A percentile compares a stretch with the other conserved stretches of the same genome.
phyloP scores from a whole-genome alignment of 2,888 invertebrate genomes.

The Caenorhabditis angaria region DNA sequence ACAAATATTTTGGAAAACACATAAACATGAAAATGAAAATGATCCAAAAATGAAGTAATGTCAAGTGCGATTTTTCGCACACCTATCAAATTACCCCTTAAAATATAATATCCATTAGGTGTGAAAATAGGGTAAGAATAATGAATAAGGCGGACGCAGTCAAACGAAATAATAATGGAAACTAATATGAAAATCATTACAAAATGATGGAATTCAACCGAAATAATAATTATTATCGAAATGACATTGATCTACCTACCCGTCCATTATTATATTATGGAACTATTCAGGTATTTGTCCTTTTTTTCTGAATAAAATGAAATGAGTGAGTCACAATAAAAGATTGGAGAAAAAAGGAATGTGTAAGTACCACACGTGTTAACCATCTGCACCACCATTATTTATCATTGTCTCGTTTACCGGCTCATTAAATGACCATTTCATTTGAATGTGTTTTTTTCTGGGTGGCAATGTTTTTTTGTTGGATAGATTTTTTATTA shows the following conservation, averaged over 20 bases:
- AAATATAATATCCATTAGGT: not conserved
- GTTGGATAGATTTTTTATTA: not conserved
- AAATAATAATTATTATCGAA: constrained; percentile 4
- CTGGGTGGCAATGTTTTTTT: not conserved
- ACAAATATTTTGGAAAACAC: no score
- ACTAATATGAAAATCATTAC: constrained; percentile 2
- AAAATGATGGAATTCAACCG: not conserved
- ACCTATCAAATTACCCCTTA: not conserved
- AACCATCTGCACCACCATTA: constrained; percentile 36
- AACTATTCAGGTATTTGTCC: not conserved
- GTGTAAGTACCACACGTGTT: constrained; percentile 19
- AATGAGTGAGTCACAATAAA: not conserved
- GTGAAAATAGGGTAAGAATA: not conserved
- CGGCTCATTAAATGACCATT: constrained; percentile 26
- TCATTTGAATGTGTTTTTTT: constrained; percentile 3
- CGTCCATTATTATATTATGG: not conserved
- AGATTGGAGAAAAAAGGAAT: not conserved
- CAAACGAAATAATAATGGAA: constrained; percentile 4
- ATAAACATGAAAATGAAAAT: no score
- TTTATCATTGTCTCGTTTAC: constrained; percentile 24
- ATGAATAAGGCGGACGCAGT: not conserved
- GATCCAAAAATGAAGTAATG: not conserved
- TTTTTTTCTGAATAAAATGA: not conserved
- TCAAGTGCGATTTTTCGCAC: not conserved
- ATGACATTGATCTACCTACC: not conserved